phyloP scores from a whole-genome alignment of 1,140 invertebrate genomes.

The Caenorhabditis briggsae region DNA sequence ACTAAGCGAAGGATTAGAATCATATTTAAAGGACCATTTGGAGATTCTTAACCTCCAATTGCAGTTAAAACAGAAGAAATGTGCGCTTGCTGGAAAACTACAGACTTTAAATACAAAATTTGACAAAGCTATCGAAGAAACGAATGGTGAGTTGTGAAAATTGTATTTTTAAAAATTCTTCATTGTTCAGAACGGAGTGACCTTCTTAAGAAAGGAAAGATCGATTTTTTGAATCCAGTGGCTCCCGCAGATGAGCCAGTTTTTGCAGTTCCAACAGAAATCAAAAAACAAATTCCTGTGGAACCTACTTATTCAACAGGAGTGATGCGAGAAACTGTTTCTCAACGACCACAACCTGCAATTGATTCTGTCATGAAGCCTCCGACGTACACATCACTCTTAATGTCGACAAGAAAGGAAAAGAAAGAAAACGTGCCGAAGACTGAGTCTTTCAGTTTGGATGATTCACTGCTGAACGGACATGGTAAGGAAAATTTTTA shows the following conservation, averaged over 20 bases:
- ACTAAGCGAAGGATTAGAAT: background rate
- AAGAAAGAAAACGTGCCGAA: background rate
- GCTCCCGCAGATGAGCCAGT: background rate
- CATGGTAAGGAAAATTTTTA: background rate
- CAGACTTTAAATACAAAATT: background rate
- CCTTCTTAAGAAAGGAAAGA: background rate
- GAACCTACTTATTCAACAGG: background rate
- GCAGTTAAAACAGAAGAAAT: constrained; percentile 19
- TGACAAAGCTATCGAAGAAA: background rate
- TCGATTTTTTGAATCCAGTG: constrained; percentile 13
- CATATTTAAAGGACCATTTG: background rate
- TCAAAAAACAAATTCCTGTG: background rate
- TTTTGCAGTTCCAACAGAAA: background rate
- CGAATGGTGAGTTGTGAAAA: background rate
- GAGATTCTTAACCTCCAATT: constrained; percentile 8
- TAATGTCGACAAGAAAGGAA: constrained; percentile 9
- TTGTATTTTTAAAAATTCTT: no score
- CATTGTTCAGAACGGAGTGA: background rate
- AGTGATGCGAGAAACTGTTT: background rate
- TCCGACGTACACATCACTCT: background rate
- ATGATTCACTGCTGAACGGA: constrained; percentile 17
- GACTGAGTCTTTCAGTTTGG: background rate
- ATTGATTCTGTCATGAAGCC: constrained; percentile 31
- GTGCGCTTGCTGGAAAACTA: background rate
- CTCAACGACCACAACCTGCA: background rate